These are phyloP conservation scores for Aplochiton taeniatus DNA, from an alignment of 2,797 vertebrate genomes.

Conservation along the genomic window DNA sequence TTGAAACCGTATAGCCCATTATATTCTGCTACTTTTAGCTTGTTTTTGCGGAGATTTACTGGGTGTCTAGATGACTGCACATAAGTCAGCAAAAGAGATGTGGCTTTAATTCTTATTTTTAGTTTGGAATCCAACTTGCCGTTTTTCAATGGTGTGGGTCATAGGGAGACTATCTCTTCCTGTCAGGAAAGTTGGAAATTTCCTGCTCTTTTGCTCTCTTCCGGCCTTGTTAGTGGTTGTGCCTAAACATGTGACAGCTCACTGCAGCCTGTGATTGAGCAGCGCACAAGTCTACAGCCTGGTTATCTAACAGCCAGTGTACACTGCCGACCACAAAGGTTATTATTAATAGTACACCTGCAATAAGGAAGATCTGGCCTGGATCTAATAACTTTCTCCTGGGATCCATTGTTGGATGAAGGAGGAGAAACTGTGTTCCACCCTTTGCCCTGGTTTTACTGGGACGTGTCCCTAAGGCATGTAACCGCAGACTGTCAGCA, in stretches of 20 bases:
- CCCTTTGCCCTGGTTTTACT: conserved; percentile 16
- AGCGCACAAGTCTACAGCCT: conserved; percentile 19
- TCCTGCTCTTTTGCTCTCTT: conserved; percentile 72
- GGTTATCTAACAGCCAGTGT: conserved; percentile 8
- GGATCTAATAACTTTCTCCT: conserved; percentile 16
- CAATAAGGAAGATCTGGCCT: conserved; percentile 32
- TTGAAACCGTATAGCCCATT: too few relatives aligned
- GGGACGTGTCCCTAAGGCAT: conserved; percentile 5
- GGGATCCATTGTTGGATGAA: conserved; percentile 41
- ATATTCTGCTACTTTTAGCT: too few relatives aligned
- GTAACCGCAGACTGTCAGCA: conserved; percentile 6
- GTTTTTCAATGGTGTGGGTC: conserved; percentile 65
- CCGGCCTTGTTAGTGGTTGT: conserved; percentile 63
- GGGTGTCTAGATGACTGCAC: too few relatives aligned
- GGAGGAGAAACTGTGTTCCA: not conserved
- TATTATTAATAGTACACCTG: conserved; percentile 45
- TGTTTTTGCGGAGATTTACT: too few relatives aligned
- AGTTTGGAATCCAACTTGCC: conserved; percentile 32
- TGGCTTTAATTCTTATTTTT: not conserved
- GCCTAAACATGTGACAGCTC: conserved; percentile 63
- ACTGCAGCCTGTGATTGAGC: conserved; percentile 49
- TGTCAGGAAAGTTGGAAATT: conserved; percentile 82
- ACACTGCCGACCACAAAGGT: not conserved
- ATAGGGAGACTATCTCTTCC: conserved; percentile 80
- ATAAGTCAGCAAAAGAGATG: too few relatives aligned